Evolutionary conservation across 1,140 invertebrate genomes (phyloP).

Genomic region (Drosophila lacteicornis): DNA sequence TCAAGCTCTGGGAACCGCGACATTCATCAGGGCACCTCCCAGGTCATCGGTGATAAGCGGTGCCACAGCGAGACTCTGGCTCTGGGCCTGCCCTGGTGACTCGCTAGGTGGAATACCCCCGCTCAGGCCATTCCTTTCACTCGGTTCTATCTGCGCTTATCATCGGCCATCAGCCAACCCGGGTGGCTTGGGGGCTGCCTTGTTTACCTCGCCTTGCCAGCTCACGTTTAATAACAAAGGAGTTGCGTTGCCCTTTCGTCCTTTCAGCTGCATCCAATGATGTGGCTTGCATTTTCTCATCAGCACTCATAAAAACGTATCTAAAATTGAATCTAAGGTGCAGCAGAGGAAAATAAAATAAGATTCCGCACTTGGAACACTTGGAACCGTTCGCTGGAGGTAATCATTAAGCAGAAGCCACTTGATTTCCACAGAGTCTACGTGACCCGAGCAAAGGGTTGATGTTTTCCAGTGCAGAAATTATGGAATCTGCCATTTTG

Average conservation of each 20-base stretch:
- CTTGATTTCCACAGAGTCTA: conserved; percentile 12
- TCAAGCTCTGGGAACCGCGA: not conserved
- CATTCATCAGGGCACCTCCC: conserved; percentile 4
- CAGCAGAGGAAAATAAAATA: conserved; percentile 43
- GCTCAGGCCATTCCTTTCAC: conserved; percentile 16
- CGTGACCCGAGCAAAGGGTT: conserved; percentile 5
- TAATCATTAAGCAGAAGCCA: conserved; percentile 29
- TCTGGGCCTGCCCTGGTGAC: not conserved
- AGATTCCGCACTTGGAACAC: conserved; percentile 60
- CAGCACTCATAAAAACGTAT: conserved; percentile 68
- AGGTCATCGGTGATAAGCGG: conserved; percentile 69
- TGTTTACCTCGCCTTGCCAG: conserved; percentile 57
- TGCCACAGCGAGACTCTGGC: conserved; percentile 1
- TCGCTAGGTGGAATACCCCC: conserved; percentile 17
- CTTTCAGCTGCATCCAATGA: conserved; percentile 37
- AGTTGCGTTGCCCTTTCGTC: conserved; percentile 36
- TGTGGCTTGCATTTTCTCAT: conserved; percentile 73
- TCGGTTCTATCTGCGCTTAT: conserved; percentile 59
- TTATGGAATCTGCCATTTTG: conserved; percentile 12
- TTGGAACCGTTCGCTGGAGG: conserved; percentile 46
- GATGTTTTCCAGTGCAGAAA: not conserved
- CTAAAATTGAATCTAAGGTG: conserved; percentile 78
- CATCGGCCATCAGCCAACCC: conserved; percentile 45
- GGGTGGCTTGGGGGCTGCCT: conserved; percentile 43
- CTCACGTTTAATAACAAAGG: conserved; percentile 59